These are phyloP conservation scores for Actinostola sp. DNA, from an alignment of 92 coral and sea anemone genomes.

Conservation along the genomic window DNA sequence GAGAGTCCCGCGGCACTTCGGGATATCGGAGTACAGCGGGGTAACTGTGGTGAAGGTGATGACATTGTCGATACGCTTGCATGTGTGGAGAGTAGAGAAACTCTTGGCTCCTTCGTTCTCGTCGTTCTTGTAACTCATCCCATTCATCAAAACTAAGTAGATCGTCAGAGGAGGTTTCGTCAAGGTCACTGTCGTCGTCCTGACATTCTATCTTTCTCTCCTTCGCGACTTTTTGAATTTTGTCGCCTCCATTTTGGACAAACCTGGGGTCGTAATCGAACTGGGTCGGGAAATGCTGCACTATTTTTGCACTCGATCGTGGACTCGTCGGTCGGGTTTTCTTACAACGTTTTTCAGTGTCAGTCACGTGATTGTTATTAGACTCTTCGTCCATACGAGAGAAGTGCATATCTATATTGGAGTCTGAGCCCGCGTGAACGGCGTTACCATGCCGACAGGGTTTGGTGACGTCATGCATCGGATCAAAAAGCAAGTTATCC, in stretches of 20 bases:
- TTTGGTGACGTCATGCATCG: conserved; percentile 1
- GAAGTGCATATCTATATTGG: conserved; percentile 31
- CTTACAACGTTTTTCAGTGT: conserved; percentile 3
- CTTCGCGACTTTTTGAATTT: neutral
- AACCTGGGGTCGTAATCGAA: conserved; percentile 37
- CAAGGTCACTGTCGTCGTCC: conserved; percentile 16
- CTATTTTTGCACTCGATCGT: conserved; percentile 25
- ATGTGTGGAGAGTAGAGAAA: conserved; percentile 40
- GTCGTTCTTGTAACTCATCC: conserved; percentile 9
- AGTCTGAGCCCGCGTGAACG: conserved; percentile 16
- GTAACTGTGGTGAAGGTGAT: conserved; percentile 26
- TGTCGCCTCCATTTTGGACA: conserved; percentile 12
- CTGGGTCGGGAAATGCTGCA: conserved; percentile 28
- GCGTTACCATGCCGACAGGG: conserved; percentile 6
- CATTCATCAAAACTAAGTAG: conserved; percentile 42
- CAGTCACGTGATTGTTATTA: conserved; percentile 7
- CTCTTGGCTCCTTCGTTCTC: conserved; percentile 13
- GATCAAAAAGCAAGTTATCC: conserved; percentile 34
- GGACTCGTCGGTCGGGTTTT: conserved; percentile 26
- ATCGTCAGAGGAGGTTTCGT: conserved; percentile 33
- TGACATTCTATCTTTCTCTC: conserved; percentile 3
- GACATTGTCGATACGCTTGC: conserved; percentile 11
- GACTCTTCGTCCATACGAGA: conserved; percentile 16
- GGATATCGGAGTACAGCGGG: conserved; percentile 35
- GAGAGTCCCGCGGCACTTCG: conserved; percentile 22